A percentile compares a stretch with the other conserved stretches of the same genome.
Evolutionary conservation across 2,797 vertebrate genomes (phyloP).

Genomic region (Neosalanx taihuensis): DNA sequence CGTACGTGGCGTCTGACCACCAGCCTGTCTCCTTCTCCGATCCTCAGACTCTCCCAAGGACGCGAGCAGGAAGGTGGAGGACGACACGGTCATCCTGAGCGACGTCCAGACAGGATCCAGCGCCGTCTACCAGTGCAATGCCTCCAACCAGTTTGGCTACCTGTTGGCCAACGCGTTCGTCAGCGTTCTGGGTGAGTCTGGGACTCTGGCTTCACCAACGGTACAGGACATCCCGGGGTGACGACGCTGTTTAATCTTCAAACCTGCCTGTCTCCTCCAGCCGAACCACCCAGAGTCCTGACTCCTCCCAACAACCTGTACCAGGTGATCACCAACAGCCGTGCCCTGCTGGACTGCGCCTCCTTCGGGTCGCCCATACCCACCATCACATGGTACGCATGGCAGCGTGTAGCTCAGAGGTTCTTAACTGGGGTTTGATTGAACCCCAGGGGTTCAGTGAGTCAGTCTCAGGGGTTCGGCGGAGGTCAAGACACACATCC

Average conservation of each 20-base stretch:
- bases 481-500: too few species aligned
- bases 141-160: constrained; percentile 94
- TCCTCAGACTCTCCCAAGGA: constrained; percentile 83
- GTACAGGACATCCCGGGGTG: background rate
- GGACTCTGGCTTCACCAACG: background rate
- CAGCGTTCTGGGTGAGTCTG: constrained; percentile 87
- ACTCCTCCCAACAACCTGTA: constrained; percentile 82
- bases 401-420: background rate
- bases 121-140: constrained; percentile 93
- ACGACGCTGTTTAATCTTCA: background rate
- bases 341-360: constrained; percentile 83
- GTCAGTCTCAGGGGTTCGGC: too few species aligned
- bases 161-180: constrained; percentile 92
- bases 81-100: constrained; percentile 86
- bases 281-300: constrained; percentile 90
- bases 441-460: too few species aligned
- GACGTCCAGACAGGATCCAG: constrained; percentile 87
- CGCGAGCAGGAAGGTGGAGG: constrained; percentile 83
- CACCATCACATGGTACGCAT: constrained; percentile 85
- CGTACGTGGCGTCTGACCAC: constrained; percentile 6
- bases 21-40: background rate
- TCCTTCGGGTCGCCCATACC: constrained; percentile 94
- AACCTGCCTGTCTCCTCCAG: constrained; percentile 58
- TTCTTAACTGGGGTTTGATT: too few species aligned
- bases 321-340: constrained; percentile 85